Evolutionary conservation across 2,888 invertebrate genomes (phyloP).

Genomic region (Brenthis hecate): DNA sequence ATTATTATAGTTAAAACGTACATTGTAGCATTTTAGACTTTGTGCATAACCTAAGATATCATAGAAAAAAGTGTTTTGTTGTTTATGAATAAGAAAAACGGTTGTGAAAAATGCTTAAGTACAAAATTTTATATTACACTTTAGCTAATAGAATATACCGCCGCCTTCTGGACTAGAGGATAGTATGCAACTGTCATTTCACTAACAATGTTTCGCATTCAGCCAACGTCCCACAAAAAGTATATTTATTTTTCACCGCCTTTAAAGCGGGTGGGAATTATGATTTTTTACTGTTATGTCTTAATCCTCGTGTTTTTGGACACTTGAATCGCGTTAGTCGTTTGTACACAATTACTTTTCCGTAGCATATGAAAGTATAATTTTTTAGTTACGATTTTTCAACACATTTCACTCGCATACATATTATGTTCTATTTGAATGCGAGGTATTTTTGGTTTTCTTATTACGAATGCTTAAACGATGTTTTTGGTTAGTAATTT

Average conservation of each 20-base stretch:
- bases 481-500: too few relatives aligned
- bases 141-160: not conserved
- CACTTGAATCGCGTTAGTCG: slow-evolving; percentile 12
- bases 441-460: too few relatives aligned
- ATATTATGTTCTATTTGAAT: too few relatives aligned
- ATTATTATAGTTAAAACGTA: too few relatives aligned
- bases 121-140: too few relatives aligned
- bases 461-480: too few relatives aligned
- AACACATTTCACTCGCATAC: not conserved
- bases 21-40: too few relatives aligned
- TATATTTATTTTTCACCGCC: slow-evolving; percentile 24
- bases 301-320: slow-evolving; percentile 16
- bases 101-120: too few relatives aligned
- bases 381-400: slow-evolving; percentile 1
- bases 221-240: slow-evolving; percentile 14
- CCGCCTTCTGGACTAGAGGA: slow-evolving; percentile 16
- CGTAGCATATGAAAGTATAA: slow-evolving; percentile 1
- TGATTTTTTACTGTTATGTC: slow-evolving; percentile 21
- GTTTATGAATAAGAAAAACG: not conserved
- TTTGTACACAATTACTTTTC: slow-evolving; percentile 3
- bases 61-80: too few relatives aligned
- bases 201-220: slow-evolving; percentile 31
- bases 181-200: slow-evolving; percentile 26
- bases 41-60: too few relatives aligned
- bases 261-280: slow-evolving; percentile 18